These are phyloP conservation scores for Eumerus sabulonum DNA, from an alignment of 2,888 invertebrate genomes.

Conservation along the genomic window DNA sequence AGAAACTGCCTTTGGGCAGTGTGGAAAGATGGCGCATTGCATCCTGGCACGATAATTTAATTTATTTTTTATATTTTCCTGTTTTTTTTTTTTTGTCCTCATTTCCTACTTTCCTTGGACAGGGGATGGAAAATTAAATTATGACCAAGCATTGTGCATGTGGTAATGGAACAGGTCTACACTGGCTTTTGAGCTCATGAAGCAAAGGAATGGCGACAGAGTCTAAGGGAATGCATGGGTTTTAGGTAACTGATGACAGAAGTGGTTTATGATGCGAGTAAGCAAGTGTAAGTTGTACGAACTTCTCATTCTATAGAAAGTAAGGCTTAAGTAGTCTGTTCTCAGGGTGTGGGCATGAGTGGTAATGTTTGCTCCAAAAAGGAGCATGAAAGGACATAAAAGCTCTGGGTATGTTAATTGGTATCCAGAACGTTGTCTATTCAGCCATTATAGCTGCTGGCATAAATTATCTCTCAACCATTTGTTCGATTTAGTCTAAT, in stretches of 20 bases:
- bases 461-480: too few species aligned
- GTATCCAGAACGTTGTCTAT: too few species aligned
- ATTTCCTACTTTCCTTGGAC: constrained; percentile 32
- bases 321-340: too few species aligned
- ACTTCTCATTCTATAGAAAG: background rate
- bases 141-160: constrained; percentile 48
- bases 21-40: constrained; percentile 51
- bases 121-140: constrained; percentile 64
- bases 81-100: too few species aligned
- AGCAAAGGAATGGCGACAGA: constrained; percentile 38
- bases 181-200: constrained; percentile 51
- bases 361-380: too few species aligned
- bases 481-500: too few species aligned
- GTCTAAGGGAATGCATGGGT: constrained; percentile 15
- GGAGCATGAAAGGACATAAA: too few species aligned
- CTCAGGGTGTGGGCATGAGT: too few species aligned
- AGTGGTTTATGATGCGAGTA: constrained; percentile 57
- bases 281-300: constrained; percentile 43
- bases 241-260: constrained; percentile 56
- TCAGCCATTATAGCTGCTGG: too few species aligned
- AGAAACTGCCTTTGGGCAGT: constrained; percentile 50
- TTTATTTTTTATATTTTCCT: too few species aligned
- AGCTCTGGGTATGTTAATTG: too few species aligned
- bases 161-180: constrained; percentile 57
- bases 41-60: constrained; percentile 25